These are phyloP conservation scores for Muschampia plurimacula DNA, from an alignment of 2,888 invertebrate species.

Conservation along the genomic window DNA sequence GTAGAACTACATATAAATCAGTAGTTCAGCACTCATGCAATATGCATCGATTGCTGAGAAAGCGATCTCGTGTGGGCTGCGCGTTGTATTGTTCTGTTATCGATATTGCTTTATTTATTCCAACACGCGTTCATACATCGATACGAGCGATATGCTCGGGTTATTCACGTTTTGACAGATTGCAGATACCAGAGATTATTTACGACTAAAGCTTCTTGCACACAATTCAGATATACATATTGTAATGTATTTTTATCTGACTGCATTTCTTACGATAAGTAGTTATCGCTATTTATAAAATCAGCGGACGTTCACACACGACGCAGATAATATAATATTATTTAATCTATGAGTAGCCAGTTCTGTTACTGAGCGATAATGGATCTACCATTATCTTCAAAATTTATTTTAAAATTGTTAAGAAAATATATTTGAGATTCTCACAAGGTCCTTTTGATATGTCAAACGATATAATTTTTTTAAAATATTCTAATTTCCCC, in stretches of 20 bases:
- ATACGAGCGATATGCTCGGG: background rate
- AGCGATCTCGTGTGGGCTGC: conserved; percentile 3
- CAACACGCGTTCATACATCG: background rate
- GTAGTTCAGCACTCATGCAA: conserved; percentile 37
- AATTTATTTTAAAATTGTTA: too few species aligned
- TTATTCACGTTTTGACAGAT: conserved; percentile 10
- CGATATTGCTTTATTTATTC: conserved; percentile 13
- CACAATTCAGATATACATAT: background rate
- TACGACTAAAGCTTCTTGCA: background rate
- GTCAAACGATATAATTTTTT: too few species aligned
- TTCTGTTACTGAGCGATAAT: too few species aligned
- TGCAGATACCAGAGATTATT: background rate
- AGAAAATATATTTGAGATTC: too few species aligned
- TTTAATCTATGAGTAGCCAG: too few species aligned
- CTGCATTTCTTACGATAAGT: background rate
- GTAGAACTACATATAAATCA: background rate
- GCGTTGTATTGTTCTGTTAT: conserved; percentile 3
- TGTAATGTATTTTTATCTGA: background rate
- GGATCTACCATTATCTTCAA: too few species aligned
- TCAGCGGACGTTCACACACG: background rate
- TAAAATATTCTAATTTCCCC: too few species aligned
- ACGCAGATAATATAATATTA: background rate
- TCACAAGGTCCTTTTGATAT: too few species aligned
- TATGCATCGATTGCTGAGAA: conserved; percentile 33
- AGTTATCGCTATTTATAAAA: background rate